These are phyloP conservation scores for Sylvia atricapilla DNA, from an alignment of 2,113 vertebrate species.

Conservation along the genomic window DNA sequence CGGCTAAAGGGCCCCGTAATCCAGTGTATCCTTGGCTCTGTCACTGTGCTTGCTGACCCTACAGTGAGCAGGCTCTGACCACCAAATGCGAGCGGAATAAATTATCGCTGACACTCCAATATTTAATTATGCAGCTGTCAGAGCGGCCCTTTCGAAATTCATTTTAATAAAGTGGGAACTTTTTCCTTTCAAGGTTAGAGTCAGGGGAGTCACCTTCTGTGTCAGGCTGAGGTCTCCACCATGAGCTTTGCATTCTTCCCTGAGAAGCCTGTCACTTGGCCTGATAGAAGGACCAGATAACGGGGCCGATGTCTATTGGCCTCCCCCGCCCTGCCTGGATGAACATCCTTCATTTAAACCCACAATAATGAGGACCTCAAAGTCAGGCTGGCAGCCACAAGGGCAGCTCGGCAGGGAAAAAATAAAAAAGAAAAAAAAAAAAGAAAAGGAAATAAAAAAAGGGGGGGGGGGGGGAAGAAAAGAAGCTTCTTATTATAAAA, in stretches of 20 bases:
- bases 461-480: no score
- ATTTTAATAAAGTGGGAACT: conserved; percentile 99
- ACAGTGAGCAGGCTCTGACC: conserved; percentile 85
- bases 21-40: conserved; percentile 77
- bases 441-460: background rate
- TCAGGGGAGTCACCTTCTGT: conserved; percentile 94
- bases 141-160: conserved; percentile 95
- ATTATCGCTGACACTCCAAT: conserved; percentile 98
- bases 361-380: conserved; percentile 85
- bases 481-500: conserved; percentile 67
- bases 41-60: conserved; percentile 80
- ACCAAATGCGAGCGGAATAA: conserved; percentile 93
- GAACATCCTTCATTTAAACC: conserved; percentile 85
- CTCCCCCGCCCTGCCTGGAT: conserved; percentile 74
- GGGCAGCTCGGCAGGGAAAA: conserved; percentile 68
- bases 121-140: conserved; percentile 99
- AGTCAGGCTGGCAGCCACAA: conserved; percentile 80
- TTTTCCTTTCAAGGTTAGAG: conserved; percentile 94
- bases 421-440: background rate
- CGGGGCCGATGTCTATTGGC: conserved; percentile 67
- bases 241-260: conserved; percentile 77
- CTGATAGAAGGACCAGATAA: conserved; percentile 86
- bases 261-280: conserved; percentile 81
- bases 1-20: conserved; percentile 58
- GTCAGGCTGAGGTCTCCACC: conserved; percentile 87